These are phyloP conservation scores for Drosophila truncata DNA, from an alignment of 1,140 invertebrate genomes.

Conservation along the genomic window DNA sequence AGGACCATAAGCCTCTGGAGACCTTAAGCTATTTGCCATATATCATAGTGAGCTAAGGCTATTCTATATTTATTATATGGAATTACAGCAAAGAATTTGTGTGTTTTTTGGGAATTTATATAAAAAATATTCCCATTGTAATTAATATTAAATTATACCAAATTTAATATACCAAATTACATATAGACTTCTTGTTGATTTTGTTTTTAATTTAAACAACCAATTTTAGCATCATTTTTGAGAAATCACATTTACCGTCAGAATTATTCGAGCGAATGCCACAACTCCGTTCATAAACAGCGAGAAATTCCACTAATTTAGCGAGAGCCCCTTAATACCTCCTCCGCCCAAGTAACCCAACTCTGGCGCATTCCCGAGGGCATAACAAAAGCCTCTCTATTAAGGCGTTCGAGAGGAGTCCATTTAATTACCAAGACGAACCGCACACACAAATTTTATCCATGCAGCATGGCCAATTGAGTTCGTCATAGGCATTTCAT, in stretches of 20 bases:
- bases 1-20: background rate
- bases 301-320: slow-evolving; percentile 25
- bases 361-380: slow-evolving; percentile 43
- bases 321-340: slow-evolving; percentile 10
- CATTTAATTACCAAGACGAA: slow-evolving; percentile 62
- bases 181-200: too few species aligned
- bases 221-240: background rate
- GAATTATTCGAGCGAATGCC: slow-evolving; percentile 3
- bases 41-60: background rate
- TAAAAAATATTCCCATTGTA: background rate
- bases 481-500: slow-evolving; percentile 51
- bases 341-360: slow-evolving; percentile 17
- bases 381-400: slow-evolving; percentile 39
- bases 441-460: slow-evolving; percentile 42
- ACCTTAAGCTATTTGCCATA: background rate
- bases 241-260: background rate
- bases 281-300: slow-evolving; percentile 1
- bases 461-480: slow-evolving; percentile 60
- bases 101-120: background rate
- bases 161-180: too few species aligned
- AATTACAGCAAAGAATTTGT: background rate
- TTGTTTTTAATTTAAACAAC: background rate
- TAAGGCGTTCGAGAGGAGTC: slow-evolving; percentile 45
- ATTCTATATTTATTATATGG: too few species aligned
- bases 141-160: background rate